Conservation (phyloP, 2,113 vertebrate species). For the Hippolais icterina region DNA sequence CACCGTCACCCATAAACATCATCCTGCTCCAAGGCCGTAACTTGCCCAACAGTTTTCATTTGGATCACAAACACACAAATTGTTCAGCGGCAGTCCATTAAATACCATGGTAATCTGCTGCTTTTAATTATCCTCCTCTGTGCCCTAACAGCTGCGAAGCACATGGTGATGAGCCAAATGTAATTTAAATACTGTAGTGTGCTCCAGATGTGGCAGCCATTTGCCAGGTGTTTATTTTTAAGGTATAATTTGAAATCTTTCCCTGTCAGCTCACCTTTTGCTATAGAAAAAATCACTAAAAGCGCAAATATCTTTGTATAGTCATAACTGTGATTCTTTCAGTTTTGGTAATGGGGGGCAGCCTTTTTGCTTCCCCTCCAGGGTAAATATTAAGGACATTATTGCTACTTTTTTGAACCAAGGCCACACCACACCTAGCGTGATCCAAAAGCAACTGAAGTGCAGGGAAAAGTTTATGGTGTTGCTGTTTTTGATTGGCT, state of each 20-base stretch:
- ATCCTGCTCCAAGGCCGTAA: slow-evolving; percentile 14
- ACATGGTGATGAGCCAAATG: slow-evolving; percentile 65
- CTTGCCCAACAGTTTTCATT: slow-evolving; percentile 12
- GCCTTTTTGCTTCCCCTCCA: background rate
- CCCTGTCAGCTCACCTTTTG: background rate
- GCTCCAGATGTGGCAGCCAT: slow-evolving; percentile 60
- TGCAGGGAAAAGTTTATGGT: background rate
- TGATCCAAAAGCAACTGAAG: background rate
- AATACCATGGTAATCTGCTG: slow-evolving; percentile 75
- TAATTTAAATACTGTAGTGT: slow-evolving; percentile 71
- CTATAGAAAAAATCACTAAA: background rate
- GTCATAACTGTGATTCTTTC: background rate
- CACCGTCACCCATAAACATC: background rate
- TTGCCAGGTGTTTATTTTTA: slow-evolving; percentile 71
- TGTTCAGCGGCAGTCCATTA: slow-evolving; percentile 73
- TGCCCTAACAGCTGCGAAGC: slow-evolving; percentile 68
- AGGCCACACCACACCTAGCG: background rate
- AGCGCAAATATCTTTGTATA: background rate
- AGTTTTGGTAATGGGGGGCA: background rate
- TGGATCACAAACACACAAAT: slow-evolving; percentile 67
- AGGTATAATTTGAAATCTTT: slow-evolving; percentile 15
- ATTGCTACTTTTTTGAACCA: slow-evolving; percentile 41
- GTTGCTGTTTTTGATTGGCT: background rate
- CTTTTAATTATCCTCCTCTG: slow-evolving; percentile 70
- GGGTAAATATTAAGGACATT: slow-evolving; percentile 5